A percentile compares a stretch with the other conserved stretches of the same genome.
These are phyloP conservation scores for Sebastes matsubarae DNA, from an alignment of 2,797 vertebrate genomes.

Conservation along the genomic window DNA sequence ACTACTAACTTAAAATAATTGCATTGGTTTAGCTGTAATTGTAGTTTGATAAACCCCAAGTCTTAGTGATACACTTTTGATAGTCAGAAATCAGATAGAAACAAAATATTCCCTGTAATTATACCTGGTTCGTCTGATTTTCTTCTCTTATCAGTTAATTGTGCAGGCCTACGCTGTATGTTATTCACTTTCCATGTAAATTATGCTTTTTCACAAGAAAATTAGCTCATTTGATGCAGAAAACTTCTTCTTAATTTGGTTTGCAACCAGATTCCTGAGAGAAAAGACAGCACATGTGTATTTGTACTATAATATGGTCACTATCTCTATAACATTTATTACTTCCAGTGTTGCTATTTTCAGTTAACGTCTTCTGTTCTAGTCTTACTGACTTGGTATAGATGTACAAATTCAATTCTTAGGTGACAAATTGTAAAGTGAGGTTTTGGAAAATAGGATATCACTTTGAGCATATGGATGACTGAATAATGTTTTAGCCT, in stretches of 20 bases:
- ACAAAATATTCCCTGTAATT: neutral
- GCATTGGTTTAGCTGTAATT: neutral
- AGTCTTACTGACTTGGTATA: neutral
- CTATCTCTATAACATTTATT: neutral
- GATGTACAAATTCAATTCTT: neutral
- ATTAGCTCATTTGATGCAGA: neutral
- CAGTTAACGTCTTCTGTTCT: neutral
- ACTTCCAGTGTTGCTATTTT: neutral
- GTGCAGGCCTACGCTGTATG: neutral
- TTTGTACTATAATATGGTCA: neutral
- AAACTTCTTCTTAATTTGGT: neutral
- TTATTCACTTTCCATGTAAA: neutral
- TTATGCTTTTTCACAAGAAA: neutral
- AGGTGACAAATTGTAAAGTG: neutral
- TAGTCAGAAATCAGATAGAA: neutral
- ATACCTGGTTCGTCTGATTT: neutral
- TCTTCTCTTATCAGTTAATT: neutral
- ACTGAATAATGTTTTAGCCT: neutral
- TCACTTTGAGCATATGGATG: neutral
- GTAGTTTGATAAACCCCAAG: neutral
- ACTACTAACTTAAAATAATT: neutral
- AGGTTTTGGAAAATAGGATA: neutral
- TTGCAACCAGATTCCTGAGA: neutral
- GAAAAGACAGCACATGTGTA: neutral
- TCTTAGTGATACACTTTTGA: neutral